These are phyloP conservation scores for Nicator chloris DNA, from an alignment of 2,113 vertebrate genomes.

Conservation along the genomic window DNA sequence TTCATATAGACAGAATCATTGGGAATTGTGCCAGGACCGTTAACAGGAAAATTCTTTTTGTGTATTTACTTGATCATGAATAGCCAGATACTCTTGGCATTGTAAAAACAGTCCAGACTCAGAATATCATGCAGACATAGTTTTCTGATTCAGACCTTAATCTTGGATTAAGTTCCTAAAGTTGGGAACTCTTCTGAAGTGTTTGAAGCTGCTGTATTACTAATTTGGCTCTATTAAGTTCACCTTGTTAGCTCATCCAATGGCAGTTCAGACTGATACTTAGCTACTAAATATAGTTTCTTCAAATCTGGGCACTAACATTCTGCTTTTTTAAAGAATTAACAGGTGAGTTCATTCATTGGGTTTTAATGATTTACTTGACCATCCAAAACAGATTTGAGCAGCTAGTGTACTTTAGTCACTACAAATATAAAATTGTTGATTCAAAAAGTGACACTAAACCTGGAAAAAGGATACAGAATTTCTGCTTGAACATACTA, in stretches of 20 bases:
- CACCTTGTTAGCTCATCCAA: not conserved
- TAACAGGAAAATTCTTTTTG: not conserved
- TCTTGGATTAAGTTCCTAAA: not conserved
- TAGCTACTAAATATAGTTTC: not conserved
- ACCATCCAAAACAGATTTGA: not conserved
- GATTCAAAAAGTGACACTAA: not conserved
- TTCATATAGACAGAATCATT: not conserved
- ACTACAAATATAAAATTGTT: not conserved
- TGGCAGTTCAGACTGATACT: not conserved
- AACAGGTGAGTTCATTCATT: not conserved
- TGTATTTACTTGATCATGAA: not conserved
- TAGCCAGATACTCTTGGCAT: not conserved
- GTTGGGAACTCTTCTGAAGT: not conserved
- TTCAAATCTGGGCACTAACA: not conserved
- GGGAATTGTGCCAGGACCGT: not conserved
- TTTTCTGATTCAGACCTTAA: not conserved
- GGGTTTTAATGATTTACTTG: not conserved
- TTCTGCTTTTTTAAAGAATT: not conserved
- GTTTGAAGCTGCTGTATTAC: not conserved
- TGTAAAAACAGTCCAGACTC: not conserved
- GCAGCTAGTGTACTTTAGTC: not conserved
- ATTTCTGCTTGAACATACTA: not conserved
- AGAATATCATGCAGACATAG: not conserved
- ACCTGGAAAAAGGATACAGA: not conserved
- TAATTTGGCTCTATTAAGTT: not conserved